phyloP scores from a whole-genome alignment of 2,888 invertebrate species.

The Elegia similella region DNA sequence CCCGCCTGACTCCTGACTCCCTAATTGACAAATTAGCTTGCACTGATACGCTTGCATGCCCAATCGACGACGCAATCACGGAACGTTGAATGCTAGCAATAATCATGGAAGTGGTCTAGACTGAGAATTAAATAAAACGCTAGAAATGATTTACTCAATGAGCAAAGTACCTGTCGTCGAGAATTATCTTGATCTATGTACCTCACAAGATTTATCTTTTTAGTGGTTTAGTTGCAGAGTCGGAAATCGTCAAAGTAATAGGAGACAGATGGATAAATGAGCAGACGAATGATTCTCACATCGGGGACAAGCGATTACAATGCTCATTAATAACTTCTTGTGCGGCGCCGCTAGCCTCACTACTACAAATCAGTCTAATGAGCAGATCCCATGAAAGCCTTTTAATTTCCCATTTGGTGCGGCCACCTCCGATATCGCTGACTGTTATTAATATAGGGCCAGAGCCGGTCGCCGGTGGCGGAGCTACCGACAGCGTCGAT shows the following conservation, averaged over 20 bases:
- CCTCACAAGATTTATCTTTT: constrained; percentile 6
- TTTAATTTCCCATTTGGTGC: constrained; percentile 79
- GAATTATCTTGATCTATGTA: constrained; percentile 10
- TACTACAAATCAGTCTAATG: constrained; percentile 76
- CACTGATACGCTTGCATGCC: constrained; percentile 61
- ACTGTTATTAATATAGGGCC: constrained; percentile 75
- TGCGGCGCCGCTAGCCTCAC: constrained; percentile 61
- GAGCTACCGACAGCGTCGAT: constrained; percentile 67
- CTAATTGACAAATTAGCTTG: constrained; percentile 63
- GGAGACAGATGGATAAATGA: constrained; percentile 53
- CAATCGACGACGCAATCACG: constrained; percentile 50
- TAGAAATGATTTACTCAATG: neutral
- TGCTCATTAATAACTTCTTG: constrained; percentile 70
- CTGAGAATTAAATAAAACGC: constrained; percentile 16
- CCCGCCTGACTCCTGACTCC: constrained; percentile 53
- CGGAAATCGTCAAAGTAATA: constrained; percentile 44
- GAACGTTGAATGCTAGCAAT: constrained; percentile 23
- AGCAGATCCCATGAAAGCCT: constrained; percentile 76
- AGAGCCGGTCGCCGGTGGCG: constrained; percentile 58
- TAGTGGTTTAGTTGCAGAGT: constrained; percentile 17
- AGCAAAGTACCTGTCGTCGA: constrained; percentile 19
- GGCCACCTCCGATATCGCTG: constrained; percentile 71
- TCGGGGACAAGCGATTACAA: constrained; percentile 63
- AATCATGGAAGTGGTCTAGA: constrained; percentile 20
- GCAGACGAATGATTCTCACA: constrained; percentile 58